A percentile compares a stretch with the other conserved stretches of the same genome.
phyloP scores from a whole-genome alignment of 1,140 invertebrate genomes.

The Drosophila ficusphila region DNA sequence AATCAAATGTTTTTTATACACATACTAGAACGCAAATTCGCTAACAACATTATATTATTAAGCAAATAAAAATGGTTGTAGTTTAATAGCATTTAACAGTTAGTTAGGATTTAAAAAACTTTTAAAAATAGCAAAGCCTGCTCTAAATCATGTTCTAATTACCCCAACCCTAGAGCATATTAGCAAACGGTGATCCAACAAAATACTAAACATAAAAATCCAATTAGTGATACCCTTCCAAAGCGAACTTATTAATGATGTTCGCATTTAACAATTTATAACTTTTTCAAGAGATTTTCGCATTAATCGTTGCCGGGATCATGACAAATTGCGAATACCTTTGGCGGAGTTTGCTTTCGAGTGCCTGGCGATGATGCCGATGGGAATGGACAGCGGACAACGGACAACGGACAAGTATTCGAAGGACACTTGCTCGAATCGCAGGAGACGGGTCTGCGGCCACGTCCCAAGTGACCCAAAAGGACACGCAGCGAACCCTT shows the following conservation, averaged over 20 bases:
- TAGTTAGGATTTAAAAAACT: too few relatives aligned
- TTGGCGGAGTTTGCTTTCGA: slow-evolving; percentile 5
- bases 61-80: too few relatives aligned
- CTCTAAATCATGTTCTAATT: too few relatives aligned
- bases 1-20: too few relatives aligned
- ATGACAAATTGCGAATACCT: slow-evolving; percentile 47
- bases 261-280: slow-evolving; percentile 14
- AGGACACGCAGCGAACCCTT: slow-evolving; percentile 75
- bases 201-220: slow-evolving; percentile 23
- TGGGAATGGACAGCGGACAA: slow-evolving; percentile 1
- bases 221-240: slow-evolving; percentile 11
- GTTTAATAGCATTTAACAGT: too few relatives aligned
- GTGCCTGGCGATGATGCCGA: slow-evolving; percentile 4
- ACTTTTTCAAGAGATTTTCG: slow-evolving; percentile 1
- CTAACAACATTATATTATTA: too few relatives aligned
- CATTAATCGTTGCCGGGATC: slow-evolving; percentile 31
- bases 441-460: slow-evolving; percentile 7
- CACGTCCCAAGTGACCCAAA: slow-evolving; percentile 59
- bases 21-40: too few relatives aligned
- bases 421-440: slow-evolving; percentile 55
- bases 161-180: background rate
- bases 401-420: background rate
- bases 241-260: slow-evolving; percentile 27
- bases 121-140: background rate
- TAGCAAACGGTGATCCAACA: background rate